These are phyloP conservation scores for Metellina segmentata DNA, from an alignment of 2,888 invertebrate species.

Conservation along the genomic window DNA sequence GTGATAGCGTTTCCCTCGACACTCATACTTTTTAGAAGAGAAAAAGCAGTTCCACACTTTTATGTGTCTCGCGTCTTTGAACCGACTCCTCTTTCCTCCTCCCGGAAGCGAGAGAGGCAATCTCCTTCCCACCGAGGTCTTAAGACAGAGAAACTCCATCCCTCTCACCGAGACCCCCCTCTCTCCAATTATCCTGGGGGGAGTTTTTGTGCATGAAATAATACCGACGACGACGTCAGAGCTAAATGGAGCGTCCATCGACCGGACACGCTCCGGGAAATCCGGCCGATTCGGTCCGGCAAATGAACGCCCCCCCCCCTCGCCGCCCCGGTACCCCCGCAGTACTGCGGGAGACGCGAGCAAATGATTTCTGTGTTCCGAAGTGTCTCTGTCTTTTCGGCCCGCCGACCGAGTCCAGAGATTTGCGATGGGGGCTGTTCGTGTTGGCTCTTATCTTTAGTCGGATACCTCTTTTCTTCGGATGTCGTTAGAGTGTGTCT, in stretches of 20 bases:
- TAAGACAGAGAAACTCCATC: background rate
- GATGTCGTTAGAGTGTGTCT: background rate
- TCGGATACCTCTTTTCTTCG: background rate
- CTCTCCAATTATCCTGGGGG: constrained; percentile 13
- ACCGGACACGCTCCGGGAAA: constrained; percentile 58
- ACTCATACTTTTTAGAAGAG: background rate
- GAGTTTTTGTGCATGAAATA: constrained; percentile 21
- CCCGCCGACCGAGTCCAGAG: background rate
- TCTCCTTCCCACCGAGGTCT: background rate
- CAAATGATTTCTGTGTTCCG: constrained; percentile 30
- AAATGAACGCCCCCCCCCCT: constrained; percentile 39
- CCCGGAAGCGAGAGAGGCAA: background rate
- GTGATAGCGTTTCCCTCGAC: background rate
- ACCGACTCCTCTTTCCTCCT: background rate
- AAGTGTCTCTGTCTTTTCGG: constrained; percentile 6
- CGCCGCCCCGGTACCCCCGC: background rate
- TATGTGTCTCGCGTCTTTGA: background rate
- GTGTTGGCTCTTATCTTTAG: background rate
- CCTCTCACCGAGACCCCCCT: background rate
- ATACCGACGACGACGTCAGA: constrained; percentile 6
- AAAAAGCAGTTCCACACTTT: background rate
- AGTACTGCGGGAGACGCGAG: background rate
- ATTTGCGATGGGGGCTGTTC: background rate
- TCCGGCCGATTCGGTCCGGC: constrained; percentile 61
- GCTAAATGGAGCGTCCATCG: constrained; percentile 67